These are phyloP conservation scores for Pardalotus punctatus DNA, from an alignment of 2,113 vertebrate species.

Conservation along the genomic window DNA sequence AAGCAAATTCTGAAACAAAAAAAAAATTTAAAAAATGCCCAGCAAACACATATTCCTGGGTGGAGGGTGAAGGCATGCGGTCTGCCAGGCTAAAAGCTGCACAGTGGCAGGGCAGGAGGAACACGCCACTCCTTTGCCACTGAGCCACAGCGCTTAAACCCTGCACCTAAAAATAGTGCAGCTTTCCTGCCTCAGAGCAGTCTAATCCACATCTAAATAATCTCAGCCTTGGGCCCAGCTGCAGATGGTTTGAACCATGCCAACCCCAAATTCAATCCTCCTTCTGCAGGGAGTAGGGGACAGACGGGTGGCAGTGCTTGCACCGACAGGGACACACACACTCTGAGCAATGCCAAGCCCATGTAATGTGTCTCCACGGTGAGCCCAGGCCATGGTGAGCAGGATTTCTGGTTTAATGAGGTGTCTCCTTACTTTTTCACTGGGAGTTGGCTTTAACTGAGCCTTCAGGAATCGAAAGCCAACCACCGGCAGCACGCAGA, in stretches of 20 bases:
- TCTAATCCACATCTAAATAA: neutral
- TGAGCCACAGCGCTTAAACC: neutral
- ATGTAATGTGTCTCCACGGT: rapidly evolving
- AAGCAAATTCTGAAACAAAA: neutral
- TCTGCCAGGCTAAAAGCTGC: neutral
- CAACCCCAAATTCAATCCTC: neutral
- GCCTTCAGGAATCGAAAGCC: conserved; percentile 80
- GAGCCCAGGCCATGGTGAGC: neutral
- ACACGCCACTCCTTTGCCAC: neutral
- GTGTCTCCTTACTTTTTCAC: conserved; percentile 80
- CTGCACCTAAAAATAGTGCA: neutral
- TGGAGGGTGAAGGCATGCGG: neutral
- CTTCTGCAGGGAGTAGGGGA: neutral
- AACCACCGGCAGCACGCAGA: conserved; percentile 84
- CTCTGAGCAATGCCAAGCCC: neutral
- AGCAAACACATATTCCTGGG: rapidly evolving
- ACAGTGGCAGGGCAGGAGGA: neutral
- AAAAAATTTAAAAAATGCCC: neutral
- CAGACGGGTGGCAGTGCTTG: neutral
- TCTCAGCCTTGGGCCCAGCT: neutral
- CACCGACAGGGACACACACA: neutral
- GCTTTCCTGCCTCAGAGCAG: neutral
- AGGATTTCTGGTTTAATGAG: neutral
- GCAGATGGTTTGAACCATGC: neutral
- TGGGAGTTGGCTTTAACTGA: conserved; percentile 78